phyloP scores from a whole-genome alignment of 2,888 invertebrate genomes.

The Pasiphila rectangulata region DNA sequence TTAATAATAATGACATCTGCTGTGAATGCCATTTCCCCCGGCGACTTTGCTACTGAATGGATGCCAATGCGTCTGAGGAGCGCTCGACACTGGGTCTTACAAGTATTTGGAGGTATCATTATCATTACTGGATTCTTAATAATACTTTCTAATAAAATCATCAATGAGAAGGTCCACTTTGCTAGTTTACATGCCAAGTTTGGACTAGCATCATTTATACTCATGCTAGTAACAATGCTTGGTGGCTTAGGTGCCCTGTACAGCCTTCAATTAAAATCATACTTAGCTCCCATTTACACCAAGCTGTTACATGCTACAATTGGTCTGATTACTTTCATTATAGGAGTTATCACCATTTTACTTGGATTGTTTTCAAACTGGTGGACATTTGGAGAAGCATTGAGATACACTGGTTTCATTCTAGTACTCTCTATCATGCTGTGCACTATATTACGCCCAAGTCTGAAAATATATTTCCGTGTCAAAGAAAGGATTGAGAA shows the following conservation, averaged over 20 bases:
- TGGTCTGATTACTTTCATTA: constrained; percentile 63
- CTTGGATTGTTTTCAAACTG: constrained; percentile 65
- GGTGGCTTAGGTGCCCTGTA: constrained; percentile 70
- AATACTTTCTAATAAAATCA: constrained; percentile 68
- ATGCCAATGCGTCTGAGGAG: constrained; percentile 72
- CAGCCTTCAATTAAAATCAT: constrained; percentile 68
- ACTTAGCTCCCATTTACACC: constrained; percentile 69
- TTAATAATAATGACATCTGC: constrained; percentile 71
- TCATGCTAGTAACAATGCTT: constrained; percentile 63
- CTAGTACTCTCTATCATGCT: constrained; percentile 61
- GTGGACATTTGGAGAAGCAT: constrained; percentile 65
- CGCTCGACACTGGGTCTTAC: constrained; percentile 75
- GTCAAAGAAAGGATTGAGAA: constrained; percentile 69
- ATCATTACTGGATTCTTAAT: constrained; percentile 61
- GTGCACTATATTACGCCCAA: constrained; percentile 66
- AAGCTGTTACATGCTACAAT: constrained; percentile 69
- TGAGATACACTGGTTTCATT: constrained; percentile 56
- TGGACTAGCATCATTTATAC: constrained; percentile 65
- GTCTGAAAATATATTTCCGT: constrained; percentile 71
- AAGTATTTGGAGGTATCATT: constrained; percentile 53
- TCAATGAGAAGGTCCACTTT: constrained; percentile 59
- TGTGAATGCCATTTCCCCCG: constrained; percentile 71
- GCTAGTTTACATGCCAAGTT: constrained; percentile 65
- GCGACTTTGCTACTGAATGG: constrained; percentile 76
- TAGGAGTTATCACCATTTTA: constrained; percentile 65